Base-by-base conservation (phyloP, 2,888 invertebrate genomes). In the Drosophila niveifrons region DNA sequence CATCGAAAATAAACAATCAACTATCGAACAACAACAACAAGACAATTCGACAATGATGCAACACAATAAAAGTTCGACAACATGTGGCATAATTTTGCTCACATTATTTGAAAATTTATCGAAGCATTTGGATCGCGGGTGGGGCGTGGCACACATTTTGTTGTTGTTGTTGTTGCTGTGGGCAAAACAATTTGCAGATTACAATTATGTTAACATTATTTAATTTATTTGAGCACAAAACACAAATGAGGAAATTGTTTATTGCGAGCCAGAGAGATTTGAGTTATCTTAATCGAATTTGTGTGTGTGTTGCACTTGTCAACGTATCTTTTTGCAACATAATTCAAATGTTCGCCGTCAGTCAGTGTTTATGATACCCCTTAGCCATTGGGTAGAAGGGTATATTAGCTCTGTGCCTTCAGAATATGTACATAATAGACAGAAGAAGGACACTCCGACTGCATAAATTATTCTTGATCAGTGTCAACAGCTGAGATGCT, bases 171-270 rank as follows among this genome's bases (percentile, higher is more conserved):
- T n/a, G n/a, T n/a, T n/a, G 62, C 74, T 75, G 51, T 68, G 78
- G 69, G 63, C 68, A 52, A 64, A 75, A 75, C 75, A 75, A 75
- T 74, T 80, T 63, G 15, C 23, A 66, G 85, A 85, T 80, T 59
- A 61, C 66, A 72, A 82, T 76, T 72, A 80, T 66, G 82, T 82
- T 85, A 85, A 76, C 64, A 76, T 62, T 66, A 80, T 82, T 72
- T 85, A 36, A 85, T 85, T 85, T 85, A 82, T 64, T 68, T 46
- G 44, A 7, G 39, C 52, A 56, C 66, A 57, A 11, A 46, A 68
- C 78, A 68, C 78, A 55, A 66, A 82, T 62, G 55, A 68, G 82
- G 75, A 80, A 84, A 81, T 56, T 56, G 55, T 11, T 44, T 57
- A 72, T 59, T 77, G 23, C 23, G 23, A 23, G 23, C 3, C 4